Evolutionary conservation across 1,140 invertebrate genomes (phyloP).

Genomic region (Bombus picipes): DNA sequence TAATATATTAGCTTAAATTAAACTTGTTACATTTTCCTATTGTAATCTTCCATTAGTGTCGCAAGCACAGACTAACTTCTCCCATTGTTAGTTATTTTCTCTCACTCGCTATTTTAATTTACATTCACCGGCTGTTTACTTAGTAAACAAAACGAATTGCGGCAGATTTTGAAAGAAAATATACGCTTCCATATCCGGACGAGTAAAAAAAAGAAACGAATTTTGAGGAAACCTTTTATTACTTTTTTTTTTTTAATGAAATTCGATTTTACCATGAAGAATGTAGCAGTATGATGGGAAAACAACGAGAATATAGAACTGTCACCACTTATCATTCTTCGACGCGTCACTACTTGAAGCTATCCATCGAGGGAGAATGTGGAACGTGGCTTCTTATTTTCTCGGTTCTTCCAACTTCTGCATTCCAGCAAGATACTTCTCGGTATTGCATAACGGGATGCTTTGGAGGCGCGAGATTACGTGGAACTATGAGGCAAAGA

Average conservation of each 20-base stretch:
- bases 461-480: conserved; percentile 3
- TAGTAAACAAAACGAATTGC: background rate
- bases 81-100: background rate
- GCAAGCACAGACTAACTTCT: background rate
- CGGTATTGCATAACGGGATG: background rate
- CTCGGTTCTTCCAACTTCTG: background rate
- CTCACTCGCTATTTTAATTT: background rate
- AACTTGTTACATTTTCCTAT: no score
- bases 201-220: background rate
- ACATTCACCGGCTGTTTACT: background rate
- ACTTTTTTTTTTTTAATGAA: no score
- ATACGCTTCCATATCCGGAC: background rate
- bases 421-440: background rate
- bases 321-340: background rate
- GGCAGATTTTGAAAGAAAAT: background rate
- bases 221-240: background rate
- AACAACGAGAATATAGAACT: background rate
- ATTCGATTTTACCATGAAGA: background rate
- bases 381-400: background rate
- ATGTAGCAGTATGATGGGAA: background rate
- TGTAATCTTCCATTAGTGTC: no score
- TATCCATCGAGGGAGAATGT: background rate
- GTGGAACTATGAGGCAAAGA: background rate
- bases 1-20: no score
- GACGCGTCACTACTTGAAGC: background rate